Evolutionary conservation across 2,888 invertebrate genomes (phyloP).

Genomic region (Chrysomela aeneicollis): DNA sequence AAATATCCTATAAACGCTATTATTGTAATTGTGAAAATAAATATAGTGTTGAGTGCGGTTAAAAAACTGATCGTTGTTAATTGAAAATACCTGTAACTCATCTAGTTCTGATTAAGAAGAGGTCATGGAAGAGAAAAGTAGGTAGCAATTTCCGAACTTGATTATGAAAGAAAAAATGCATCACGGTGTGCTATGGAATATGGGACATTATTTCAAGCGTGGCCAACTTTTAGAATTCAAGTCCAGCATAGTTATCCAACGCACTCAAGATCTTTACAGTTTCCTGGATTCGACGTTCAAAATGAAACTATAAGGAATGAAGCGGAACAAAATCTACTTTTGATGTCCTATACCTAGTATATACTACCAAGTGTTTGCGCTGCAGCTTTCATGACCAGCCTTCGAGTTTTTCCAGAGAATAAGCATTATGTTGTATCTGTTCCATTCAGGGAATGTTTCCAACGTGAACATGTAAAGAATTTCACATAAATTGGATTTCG

Average conservation of each 20-base stretch:
- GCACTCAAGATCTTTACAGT: neutral
- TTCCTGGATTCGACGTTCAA: neutral
- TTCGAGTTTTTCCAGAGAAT: neutral
- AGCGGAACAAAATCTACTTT: constrained; percentile 2
- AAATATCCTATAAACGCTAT: too few relatives aligned
- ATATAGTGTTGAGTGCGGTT: too few relatives aligned
- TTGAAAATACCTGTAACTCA: too few relatives aligned
- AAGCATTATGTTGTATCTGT: neutral
- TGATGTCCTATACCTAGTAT: neutral
- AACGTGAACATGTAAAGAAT: neutral
- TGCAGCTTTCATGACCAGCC: neutral
- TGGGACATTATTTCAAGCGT: too few relatives aligned
- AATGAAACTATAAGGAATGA: neutral
- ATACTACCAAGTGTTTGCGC: neutral
- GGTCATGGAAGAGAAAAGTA: too few relatives aligned
- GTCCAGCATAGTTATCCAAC: neutral
- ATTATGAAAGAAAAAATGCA: too few relatives aligned
- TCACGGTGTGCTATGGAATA: too few relatives aligned
- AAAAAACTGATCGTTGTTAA: too few relatives aligned
- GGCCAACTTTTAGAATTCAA: too few relatives aligned
- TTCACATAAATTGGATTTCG: constrained; percentile 1
- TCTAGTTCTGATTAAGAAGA: too few relatives aligned
- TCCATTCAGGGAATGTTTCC: neutral
- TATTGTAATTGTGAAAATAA: too few relatives aligned
- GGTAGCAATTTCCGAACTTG: too few relatives aligned